These are phyloP conservation scores for Salvelinus fontinalis DNA, from an alignment of 2,113 vertebrate species.

Conservation along the genomic window DNA sequence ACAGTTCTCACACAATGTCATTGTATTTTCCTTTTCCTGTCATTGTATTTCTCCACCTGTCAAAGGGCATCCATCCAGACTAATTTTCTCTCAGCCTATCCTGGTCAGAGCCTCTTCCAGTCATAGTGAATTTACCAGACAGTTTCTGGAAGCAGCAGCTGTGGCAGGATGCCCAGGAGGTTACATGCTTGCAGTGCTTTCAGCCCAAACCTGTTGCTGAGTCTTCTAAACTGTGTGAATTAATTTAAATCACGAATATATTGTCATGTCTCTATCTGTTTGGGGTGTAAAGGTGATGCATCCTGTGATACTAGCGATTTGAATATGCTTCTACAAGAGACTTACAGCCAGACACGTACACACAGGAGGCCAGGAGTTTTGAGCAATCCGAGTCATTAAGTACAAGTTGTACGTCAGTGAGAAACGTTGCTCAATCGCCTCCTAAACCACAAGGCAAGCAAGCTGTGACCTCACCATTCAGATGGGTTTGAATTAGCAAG, in stretches of 20 bases:
- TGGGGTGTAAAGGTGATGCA: background rate
- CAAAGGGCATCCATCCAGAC: conserved; percentile 14
- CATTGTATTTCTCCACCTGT: conserved; percentile 29
- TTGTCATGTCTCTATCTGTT: conserved; percentile 15
- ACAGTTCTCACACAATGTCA: background rate
- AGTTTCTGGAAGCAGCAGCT: conserved; percentile 32
- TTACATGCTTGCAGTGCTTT: conserved; percentile 18
- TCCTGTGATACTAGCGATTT: conserved; percentile 11
- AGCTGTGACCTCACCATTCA: conserved; percentile 52
- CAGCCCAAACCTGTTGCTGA: conserved; percentile 25
- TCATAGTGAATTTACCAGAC: conserved; percentile 47
- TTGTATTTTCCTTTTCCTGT: conserved; percentile 32
- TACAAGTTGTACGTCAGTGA: conserved; percentile 66
- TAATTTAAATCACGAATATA: conserved; percentile 16
- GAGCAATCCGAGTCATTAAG: conserved; percentile 62
- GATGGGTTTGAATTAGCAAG: conserved; percentile 16
- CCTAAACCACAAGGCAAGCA: conserved; percentile 64
- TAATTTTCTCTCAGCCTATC: conserved; percentile 28
- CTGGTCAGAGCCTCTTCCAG: conserved; percentile 41
- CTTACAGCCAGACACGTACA: conserved; percentile 20
- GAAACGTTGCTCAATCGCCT: conserved; percentile 62
- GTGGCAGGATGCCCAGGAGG: conserved; percentile 38
- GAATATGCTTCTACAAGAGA: background rate
- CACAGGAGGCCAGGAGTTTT: conserved; percentile 35
- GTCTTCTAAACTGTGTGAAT: conserved; percentile 1